These are phyloP conservation scores for Caligus rogercresseyi DNA, from an alignment of 1,140 invertebrate genomes.

Conservation along the genomic window DNA sequence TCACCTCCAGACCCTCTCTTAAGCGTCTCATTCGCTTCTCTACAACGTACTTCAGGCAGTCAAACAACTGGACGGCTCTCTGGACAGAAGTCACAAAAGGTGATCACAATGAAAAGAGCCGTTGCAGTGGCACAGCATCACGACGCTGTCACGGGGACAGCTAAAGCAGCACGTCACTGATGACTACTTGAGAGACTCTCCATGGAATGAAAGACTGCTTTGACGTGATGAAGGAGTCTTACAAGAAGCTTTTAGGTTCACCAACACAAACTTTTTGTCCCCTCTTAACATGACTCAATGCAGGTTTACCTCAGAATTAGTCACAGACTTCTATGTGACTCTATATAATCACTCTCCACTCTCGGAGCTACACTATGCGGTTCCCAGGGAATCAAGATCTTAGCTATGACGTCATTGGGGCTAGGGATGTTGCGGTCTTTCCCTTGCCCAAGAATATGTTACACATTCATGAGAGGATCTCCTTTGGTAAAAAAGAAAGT, in stretches of 20 bases:
- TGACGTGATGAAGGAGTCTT: neutral
- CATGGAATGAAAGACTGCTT: neutral
- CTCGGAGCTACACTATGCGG: neutral
- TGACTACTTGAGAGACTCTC: slow-evolving; percentile 45
- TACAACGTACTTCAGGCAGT: slow-evolving; percentile 23
- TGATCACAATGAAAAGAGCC: slow-evolving; percentile 2
- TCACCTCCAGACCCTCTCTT: slow-evolving; percentile 63
- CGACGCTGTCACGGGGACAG: slow-evolving; percentile 50
- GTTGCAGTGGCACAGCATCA: slow-evolving; percentile 41
- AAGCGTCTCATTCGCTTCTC: slow-evolving; percentile 41
- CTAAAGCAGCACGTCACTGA: slow-evolving; percentile 68
- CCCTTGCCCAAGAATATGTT: neutral
- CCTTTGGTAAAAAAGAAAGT: neutral
- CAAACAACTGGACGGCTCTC: slow-evolving; percentile 30
- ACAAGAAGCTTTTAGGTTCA: neutral
- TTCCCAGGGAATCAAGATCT: neutral
- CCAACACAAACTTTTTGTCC: neutral
- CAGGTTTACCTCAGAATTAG: neutral
- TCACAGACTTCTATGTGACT: neutral
- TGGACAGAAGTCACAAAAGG: neutral
- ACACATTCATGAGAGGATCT: neutral
- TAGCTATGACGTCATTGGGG: neutral
- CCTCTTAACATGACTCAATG: neutral
- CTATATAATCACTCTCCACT: neutral
- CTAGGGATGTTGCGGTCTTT: neutral